Evolutionary conservation across 2,797 vertebrate species (phyloP).

Genomic region (Emys orbicularis): DNA sequence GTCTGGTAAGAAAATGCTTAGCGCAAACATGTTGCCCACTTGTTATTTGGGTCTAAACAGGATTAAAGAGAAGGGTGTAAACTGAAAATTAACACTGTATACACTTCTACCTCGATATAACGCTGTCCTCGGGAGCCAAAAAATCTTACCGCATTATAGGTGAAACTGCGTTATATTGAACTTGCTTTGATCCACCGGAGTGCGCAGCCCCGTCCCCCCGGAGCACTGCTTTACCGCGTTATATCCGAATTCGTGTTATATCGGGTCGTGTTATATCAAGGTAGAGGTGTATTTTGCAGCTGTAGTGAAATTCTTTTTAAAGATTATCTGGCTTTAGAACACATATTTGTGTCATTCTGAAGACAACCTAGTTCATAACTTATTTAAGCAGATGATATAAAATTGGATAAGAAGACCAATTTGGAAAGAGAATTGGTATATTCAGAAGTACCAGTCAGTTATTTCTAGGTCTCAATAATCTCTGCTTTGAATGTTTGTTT

Average conservation of each 20-base stretch:
- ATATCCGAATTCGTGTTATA: too few species aligned
- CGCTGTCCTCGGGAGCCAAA: too few species aligned
- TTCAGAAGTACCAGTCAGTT: neutral
- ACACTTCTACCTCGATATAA: too few species aligned
- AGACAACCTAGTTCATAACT: conserved; percentile 32
- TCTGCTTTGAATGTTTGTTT: neutral
- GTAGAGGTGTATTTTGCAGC: neutral
- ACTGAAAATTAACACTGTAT: neutral
- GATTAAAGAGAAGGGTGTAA: neutral
- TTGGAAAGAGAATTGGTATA: neutral
- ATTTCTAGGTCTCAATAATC: neutral
- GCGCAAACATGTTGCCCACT: neutral
- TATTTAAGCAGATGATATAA: conserved; percentile 17
- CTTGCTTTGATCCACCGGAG: too few species aligned
- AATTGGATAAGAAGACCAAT: neutral
- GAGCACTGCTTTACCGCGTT: too few species aligned
- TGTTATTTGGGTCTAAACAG: conserved; percentile 3
- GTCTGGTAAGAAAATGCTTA: conserved; percentile 82
- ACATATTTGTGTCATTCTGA: neutral
- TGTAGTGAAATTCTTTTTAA: conserved; percentile 21
- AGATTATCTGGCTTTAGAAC: conserved; percentile 5
- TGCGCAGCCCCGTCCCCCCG: too few species aligned
- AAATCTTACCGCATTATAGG: too few species aligned
- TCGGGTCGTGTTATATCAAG: too few species aligned
- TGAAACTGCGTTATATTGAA: too few species aligned